Evolutionary conservation across 2,888 invertebrate genomes (phyloP), one percentile per base, ranked within the genome.

Genomic region (Ditula angustiorana): DNA sequence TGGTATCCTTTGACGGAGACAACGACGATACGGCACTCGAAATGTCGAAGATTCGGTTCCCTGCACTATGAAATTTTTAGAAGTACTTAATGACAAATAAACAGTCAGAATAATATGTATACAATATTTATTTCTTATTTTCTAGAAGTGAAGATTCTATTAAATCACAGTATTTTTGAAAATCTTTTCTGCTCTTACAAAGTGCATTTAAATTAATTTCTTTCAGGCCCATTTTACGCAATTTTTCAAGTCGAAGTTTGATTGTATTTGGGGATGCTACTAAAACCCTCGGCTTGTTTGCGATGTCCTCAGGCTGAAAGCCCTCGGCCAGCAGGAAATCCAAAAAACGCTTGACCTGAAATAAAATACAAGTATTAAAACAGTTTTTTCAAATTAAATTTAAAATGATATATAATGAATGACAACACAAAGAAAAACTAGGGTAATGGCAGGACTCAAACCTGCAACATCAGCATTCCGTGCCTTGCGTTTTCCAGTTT

Each of bases 191-290:
- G 75, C 94, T 94, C 75, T 89, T 93, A 71, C 94, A 94, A 5
- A 95, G 77, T 46, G 94, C 88, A 70, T 94, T 93, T 72, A 95
- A 84, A 76, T 90, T 92, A 7, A 90, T 87, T 28, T 93, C 85
- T 57, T 81, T 78, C 59, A 94, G 80, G 16, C 94, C 94, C 52
- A 91, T 72, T 28, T 82, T 76, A 46, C 92, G 87, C 10, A 95
- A 78, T 72, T 88, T 92, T 19, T 90, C 82, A 50, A 95, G 73
- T 69, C 95, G 90, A 60, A 83, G 73, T 74, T 93, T 86, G 0
- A 94, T 92, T 24, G 95, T 95, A 66, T 93, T 90, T 46, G 94
- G 85, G 23, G 94, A 93, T 66, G 94, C 92, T 53, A 92, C 89
- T 53, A 95, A 75, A 65, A 95, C 88, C 61, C 95, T 87, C 0